Percentiles rank a stretch among this genome's conserved stretches.
phyloP scores from a whole-genome alignment of 2,797 vertebrate species.

The Anabas testudineus region DNA sequence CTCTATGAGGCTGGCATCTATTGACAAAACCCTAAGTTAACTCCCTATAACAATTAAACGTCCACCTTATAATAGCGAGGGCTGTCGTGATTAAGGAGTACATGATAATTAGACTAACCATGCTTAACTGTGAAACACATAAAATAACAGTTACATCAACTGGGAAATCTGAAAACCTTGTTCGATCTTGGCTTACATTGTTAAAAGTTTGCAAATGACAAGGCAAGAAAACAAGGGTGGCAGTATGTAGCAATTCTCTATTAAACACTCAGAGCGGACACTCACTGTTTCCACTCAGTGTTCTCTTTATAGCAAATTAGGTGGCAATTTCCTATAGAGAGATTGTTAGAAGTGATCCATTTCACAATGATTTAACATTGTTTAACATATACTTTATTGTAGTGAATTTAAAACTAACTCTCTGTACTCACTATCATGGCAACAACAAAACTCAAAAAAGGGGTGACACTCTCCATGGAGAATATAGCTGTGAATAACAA shows the following conservation, averaged over 20 bases:
- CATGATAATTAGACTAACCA: too few relatives aligned
- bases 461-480: not conserved
- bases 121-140: too few relatives aligned
- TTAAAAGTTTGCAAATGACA: too few relatives aligned
- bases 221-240: not conserved
- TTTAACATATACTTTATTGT: not conserved
- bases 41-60: not conserved
- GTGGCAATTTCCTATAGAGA: not conserved
- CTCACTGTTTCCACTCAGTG: too few relatives aligned
- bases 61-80: not conserved
- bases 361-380: not conserved
- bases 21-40: conserved; percentile 14
- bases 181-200: too few relatives aligned
- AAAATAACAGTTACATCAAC: too few relatives aligned
- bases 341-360: not conserved
- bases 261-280: not conserved
- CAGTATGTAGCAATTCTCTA: too few relatives aligned
- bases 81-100: not conserved
- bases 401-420: not conserved
- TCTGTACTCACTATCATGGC: not conserved
- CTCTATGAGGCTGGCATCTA: conserved; percentile 2
- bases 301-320: too few relatives aligned
- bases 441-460: not conserved
- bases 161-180: too few relatives aligned
- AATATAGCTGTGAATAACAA: not conserved